These are phyloP conservation scores for Dasypogon diadema DNA, from an alignment of 2,888 invertebrate genomes.

Conservation along the genomic window DNA sequence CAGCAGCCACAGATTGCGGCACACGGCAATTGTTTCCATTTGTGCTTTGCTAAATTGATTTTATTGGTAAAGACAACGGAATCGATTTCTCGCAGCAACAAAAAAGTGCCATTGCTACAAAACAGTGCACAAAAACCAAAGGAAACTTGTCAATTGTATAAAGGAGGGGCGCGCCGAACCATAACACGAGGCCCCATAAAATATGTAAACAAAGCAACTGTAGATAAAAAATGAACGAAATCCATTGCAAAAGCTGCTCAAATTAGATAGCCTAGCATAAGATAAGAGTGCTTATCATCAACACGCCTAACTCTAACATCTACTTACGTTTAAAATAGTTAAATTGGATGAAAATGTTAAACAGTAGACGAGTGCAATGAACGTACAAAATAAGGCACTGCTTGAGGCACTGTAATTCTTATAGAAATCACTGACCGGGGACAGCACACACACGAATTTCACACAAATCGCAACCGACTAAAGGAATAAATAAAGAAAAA, in stretches of 20 bases:
- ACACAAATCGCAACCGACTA: conserved; percentile 8
- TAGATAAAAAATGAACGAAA: conserved; percentile 1
- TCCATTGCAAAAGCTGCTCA: not conserved
- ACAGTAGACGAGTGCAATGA: conserved; percentile 44
- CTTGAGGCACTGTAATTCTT: conserved; percentile 44
- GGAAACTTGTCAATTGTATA: not conserved
- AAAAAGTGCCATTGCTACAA: not conserved
- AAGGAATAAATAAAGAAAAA: conserved; percentile 29
- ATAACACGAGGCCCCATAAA: conserved; percentile 35
- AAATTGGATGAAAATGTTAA: conserved; percentile 18
- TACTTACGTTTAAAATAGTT: conserved; percentile 45
- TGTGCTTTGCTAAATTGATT: conserved; percentile 45
- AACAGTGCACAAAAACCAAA: conserved; percentile 4
- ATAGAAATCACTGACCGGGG: conserved; percentile 4
- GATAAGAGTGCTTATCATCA: not conserved
- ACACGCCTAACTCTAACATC: not conserved
- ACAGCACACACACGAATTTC: not conserved
- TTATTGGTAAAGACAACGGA: conserved; percentile 15
- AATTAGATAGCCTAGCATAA: not conserved
- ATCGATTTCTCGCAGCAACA: conserved; percentile 33
- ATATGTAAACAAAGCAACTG: conserved; percentile 48
- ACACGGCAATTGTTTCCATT: conserved; percentile 16
- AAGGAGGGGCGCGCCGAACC: conserved; percentile 34
- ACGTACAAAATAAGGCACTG: conserved; percentile 48
- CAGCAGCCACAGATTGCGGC: not conserved